These are phyloP conservation scores for Drosophila arizonae DNA, from an alignment of 1,140 invertebrate species.

Conservation along the genomic window DNA sequence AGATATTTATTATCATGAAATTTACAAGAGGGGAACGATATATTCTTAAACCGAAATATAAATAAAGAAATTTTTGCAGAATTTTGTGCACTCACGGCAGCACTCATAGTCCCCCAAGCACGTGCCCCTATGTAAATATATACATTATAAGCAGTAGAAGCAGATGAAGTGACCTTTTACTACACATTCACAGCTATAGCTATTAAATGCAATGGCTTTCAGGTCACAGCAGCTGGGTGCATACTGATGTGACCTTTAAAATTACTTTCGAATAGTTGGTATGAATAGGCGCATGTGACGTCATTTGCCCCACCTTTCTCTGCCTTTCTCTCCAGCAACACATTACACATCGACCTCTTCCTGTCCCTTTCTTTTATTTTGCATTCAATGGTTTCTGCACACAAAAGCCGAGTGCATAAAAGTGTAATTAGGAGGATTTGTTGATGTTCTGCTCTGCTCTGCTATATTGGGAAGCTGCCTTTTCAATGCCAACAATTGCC, in stretches of 20 bases:
- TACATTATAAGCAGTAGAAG: not conserved
- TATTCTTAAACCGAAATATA: too few species aligned
- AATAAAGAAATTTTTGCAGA: not conserved
- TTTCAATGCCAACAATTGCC: slow-evolving; percentile 44
- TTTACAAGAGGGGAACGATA: too few species aligned
- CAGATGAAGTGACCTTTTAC: slow-evolving; percentile 16
- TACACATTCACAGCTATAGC: not conserved
- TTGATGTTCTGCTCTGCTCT: slow-evolving; percentile 15
- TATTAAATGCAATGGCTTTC: slow-evolving; percentile 25
- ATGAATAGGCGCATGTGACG: slow-evolving; percentile 16
- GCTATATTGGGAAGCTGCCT: slow-evolving; percentile 1
- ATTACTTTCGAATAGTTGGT: slow-evolving; percentile 9
- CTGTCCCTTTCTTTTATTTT: slow-evolving; percentile 16
- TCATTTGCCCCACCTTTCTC: not conserved
- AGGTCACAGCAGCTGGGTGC: slow-evolving; percentile 21
- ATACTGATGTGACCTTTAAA: slow-evolving; percentile 36
- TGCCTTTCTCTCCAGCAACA: not conserved
- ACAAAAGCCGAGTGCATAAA: slow-evolving; percentile 33
- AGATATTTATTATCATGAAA: too few species aligned
- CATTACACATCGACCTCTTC: not conserved
- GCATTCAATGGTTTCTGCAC: slow-evolving; percentile 23
- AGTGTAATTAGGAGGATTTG: slow-evolving; percentile 43
- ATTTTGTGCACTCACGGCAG: not conserved
- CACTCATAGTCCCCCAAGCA: not conserved
- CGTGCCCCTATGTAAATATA: not conserved